phyloP scores from a whole-genome alignment of 2,113 vertebrate genomes.

The Sinocyclocheilus rhinocerous region DNA sequence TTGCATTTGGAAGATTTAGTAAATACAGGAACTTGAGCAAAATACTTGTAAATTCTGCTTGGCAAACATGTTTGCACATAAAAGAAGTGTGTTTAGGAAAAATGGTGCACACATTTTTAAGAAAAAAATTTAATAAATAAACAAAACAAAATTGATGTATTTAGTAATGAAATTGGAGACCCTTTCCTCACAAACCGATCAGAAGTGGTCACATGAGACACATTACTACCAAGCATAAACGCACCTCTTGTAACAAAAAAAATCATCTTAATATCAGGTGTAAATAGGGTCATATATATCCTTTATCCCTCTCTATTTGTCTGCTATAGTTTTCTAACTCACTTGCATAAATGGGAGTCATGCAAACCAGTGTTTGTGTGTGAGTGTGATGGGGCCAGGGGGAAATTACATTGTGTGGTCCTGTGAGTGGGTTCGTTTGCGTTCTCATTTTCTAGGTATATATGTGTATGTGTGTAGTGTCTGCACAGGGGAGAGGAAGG shows the following conservation, averaged over 20 bases:
- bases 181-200: not conserved
- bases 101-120: not conserved
- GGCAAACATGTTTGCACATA: not conserved
- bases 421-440: not conserved
- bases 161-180: not conserved
- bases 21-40: not conserved
- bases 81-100: not conserved
- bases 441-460: constrained; percentile 48
- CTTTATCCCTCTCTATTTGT: not conserved
- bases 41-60: not conserved
- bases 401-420: not conserved
- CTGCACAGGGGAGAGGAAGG: not conserved
- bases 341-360: not conserved
- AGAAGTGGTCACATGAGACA: not conserved
- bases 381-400: not conserved
- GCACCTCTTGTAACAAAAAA: not conserved
- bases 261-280: not conserved
- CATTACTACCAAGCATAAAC: not conserved
- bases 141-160: too few relatives aligned
- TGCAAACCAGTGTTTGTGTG: not conserved
- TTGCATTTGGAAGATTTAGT: not conserved
- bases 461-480: constrained; percentile 5
- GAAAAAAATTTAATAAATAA: too few relatives aligned
- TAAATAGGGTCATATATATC: too few relatives aligned
- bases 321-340: not conserved